Conservation (phyloP, 2,113 vertebrate species). For the Calidris pygmaea region DNA sequence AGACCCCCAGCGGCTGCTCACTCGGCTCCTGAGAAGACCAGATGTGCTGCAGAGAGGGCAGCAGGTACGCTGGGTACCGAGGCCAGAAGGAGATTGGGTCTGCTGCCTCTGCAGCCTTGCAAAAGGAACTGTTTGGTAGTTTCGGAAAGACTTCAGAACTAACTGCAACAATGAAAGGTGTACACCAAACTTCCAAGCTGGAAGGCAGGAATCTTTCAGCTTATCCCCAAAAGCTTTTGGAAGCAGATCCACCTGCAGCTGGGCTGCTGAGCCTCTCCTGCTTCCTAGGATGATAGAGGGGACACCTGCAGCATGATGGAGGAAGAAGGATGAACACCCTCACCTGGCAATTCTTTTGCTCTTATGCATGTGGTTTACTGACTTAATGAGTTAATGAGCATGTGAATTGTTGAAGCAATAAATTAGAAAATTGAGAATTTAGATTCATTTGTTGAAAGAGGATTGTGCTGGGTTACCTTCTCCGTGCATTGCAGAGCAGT, state of each 20-base stretch:
- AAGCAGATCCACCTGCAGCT: not conserved
- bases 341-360: not conserved
- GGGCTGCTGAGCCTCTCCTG: not conserved
- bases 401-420: not conserved
- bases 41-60: not conserved
- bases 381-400: not conserved
- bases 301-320: not conserved
- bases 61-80: fast-evolving
- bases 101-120: not conserved
- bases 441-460: not conserved
- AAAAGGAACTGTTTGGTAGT: too few species aligned
- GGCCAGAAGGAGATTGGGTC: not conserved
- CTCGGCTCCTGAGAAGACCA: not conserved
- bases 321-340: not conserved
- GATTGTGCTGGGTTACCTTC: not conserved
- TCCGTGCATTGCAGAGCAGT: not conserved
- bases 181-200: not conserved
- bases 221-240: not conserved
- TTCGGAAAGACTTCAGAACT: not conserved
- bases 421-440: not conserved
- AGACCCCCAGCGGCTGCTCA: not conserved
- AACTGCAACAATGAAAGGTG: not conserved
- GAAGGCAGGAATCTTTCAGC: not conserved
- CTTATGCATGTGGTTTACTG: not conserved
- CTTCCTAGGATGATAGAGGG: not conserved